Base-by-base conservation (phyloP, 2,113 vertebrate species). In the Callipepla californica region DNA sequence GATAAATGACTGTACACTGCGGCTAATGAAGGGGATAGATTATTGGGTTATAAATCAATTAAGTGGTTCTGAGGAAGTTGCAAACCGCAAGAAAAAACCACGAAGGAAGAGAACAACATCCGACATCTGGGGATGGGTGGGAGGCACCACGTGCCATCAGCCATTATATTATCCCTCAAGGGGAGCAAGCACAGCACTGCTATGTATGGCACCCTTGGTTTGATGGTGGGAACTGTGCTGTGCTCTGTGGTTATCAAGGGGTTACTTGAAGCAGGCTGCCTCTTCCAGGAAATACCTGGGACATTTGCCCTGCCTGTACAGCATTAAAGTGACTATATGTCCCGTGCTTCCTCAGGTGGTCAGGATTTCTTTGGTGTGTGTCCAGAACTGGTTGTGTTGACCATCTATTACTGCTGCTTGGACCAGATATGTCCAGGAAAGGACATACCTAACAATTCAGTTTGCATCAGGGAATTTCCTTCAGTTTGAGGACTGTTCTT, bases 1-100 rank as follows among this genome's bases (percentile, higher is more conserved):
- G 96, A 95, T 92, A 76, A 86, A 96, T 87, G 85, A 19, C 87
- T 40, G 9, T 40, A 73, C 23, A 7, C 84, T 63, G 72, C 0
- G 0, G 68, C 85, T 92, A 93, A 94, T 9, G 67, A 95, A 87
- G 91, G 90, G 92, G 3, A 34, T 85, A 78, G 58, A 95, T 94
- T 91, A 91, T 84, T 74, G 70, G 93, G 93, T 86, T 90, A 95
- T 94, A 95, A 93, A 95, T 96, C 94, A 95, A 88, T 93, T 91
- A 94, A 90, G 57, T 67, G 79, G 40, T 77, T 84, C 80, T 74
- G 91, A 94, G 92, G 84, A 93, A 94, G 94, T 13, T 65, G 63
- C 82, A 92, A 78, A 59, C 75, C n/a, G 1, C 87, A 80, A 69
- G 87, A 80, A 89, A 67, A 58, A 91, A 53, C 57, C 78, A 59